These are phyloP conservation scores for Trissolcus basalis DNA, from an alignment of 1,140 invertebrate species.

Conservation along the genomic window DNA sequence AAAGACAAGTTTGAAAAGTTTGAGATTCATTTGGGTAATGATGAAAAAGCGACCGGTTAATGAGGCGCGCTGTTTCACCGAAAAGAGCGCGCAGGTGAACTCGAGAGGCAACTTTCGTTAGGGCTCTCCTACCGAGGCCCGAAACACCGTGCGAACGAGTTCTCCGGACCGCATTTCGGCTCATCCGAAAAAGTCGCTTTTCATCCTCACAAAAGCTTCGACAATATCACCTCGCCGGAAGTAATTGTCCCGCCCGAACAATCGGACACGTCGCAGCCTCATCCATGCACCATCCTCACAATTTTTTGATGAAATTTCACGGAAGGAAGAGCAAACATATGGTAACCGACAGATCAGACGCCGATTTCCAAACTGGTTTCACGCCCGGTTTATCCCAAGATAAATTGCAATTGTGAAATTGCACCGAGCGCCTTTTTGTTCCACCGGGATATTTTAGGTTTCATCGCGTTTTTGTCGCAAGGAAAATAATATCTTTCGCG, in stretches of 20 bases:
- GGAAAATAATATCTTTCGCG: no score
- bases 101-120: slow-evolving; percentile 37
- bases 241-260: background rate
- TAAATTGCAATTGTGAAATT: background rate
- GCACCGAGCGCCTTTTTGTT: background rate
- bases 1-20: slow-evolving; percentile 21
- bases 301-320: background rate
- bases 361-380: slow-evolving; percentile 1
- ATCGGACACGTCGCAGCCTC: background rate
- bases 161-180: slow-evolving; percentile 9
- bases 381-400: background rate
- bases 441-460: no score
- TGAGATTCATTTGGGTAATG: slow-evolving; percentile 39
- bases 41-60: slow-evolving; percentile 37
- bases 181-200: background rate
- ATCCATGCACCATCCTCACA: background rate
- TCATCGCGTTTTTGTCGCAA: no score
- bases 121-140: slow-evolving; percentile 7
- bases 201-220: background rate
- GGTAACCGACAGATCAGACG: background rate
- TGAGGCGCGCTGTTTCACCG: slow-evolving; percentile 28
- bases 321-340: background rate
- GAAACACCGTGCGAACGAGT: slow-evolving; percentile 40
- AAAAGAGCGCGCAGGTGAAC: slow-evolving; percentile 50
- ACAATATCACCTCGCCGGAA: background rate